Base-by-base conservation (phyloP, 1,140 invertebrate species). In the Pseudobourletiella spinata region DNA sequence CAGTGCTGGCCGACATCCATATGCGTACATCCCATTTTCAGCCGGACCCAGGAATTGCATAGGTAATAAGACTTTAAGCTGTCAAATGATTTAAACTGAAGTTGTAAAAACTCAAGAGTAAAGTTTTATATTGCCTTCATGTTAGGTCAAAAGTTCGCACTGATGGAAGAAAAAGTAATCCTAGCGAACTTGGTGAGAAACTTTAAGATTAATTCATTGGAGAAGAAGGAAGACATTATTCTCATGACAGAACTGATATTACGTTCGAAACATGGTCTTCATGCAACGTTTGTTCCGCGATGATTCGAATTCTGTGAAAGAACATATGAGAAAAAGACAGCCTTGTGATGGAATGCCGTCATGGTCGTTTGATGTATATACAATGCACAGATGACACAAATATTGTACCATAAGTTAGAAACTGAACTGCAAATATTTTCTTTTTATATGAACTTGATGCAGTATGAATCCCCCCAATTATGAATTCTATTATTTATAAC, bases 91-190 rank as follows among this genome's bases (percentile, higher is more conserved):
- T 42, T 18, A 18, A 18, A 42, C 20, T 57, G 1, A 57, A 15
- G 24, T 30, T 16, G 24, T n/a, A 18, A 55, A 55, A 20, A n/a
- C 30, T 1, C 15, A 50, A 76, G 77, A 26, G 71, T 71, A 66
- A 76, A 68, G 68, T 85, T 85, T 69, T 84, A 82, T 2, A 70
- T 77, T 30, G 76, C n/a, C n/a, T n/a, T n/a, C n/a, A n/a, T n/a
- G n/a, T n/a, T n/a, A n/a, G n/a, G n/a, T n/a, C n/a, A n/a, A n/a
- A n/a, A n/a, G n/a, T n/a, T n/a, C n/a, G n/a, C n/a, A n/a, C n/a
- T n/a, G n/a, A n/a, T 82, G 71, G 82, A 84, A 64, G 76, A 80
- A 22, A 84, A 84, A 71, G 73, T 80, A 1, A 70, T 81, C 0
- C 61, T 84, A 30, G 74, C 81, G 0, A 71, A 74, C 22, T 71